A percentile compares a stretch with the other conserved stretches of the same genome.
phyloP scores from a whole-genome alignment of 2,113 vertebrate species.

The Heteronetta atricapilla region DNA sequence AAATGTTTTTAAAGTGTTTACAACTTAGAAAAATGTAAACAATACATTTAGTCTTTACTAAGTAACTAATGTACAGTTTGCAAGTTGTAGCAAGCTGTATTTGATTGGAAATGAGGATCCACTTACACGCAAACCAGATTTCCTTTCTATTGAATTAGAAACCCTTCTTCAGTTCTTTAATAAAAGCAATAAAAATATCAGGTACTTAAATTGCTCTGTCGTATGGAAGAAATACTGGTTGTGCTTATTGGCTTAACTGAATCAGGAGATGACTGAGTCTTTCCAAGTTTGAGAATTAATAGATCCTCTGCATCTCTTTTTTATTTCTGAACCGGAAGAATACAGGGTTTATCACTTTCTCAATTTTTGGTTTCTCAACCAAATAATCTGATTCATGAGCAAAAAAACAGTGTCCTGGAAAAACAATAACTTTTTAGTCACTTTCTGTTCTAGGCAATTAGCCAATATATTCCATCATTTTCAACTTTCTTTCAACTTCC shows the following conservation, averaged over 20 bases:
- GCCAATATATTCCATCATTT: background rate
- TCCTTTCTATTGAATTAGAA: slow-evolving; percentile 17
- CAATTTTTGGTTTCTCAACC: background rate
- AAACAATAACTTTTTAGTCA: background rate
- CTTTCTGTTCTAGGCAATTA: background rate
- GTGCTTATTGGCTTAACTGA: background rate
- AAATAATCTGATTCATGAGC: background rate
- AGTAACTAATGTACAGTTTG: background rate
- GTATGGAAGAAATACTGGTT: background rate
- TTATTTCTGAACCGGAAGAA: background rate
- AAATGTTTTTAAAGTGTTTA: background rate
- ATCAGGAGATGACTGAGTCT: background rate
- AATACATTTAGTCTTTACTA: background rate
- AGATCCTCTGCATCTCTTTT: background rate
- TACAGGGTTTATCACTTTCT: background rate
- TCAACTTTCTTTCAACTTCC: background rate
- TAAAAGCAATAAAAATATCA: slow-evolving; percentile 2
- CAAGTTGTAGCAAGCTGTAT: background rate
- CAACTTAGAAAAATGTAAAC: background rate
- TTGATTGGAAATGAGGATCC: background rate
- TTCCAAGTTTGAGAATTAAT: background rate
- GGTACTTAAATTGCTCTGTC: background rate
- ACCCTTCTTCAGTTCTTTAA: background rate
- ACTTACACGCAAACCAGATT: background rate
- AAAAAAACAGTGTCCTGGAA: background rate